Evolutionary conservation across 1,140 invertebrate genomes (phyloP).

Genomic region (Subanguina moxae): DNA sequence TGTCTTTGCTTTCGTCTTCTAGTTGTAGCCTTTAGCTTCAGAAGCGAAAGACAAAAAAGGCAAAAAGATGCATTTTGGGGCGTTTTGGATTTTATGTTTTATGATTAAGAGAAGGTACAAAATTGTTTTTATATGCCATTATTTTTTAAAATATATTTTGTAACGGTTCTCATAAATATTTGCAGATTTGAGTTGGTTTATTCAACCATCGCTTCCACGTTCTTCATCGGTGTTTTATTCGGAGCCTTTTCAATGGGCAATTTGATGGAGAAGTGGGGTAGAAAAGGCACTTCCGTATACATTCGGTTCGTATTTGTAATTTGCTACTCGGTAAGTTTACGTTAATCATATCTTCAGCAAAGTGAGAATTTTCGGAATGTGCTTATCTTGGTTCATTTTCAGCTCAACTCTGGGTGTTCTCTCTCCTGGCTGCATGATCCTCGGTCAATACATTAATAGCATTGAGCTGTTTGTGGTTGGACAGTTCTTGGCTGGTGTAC

Average conservation of each 20-base stretch:
- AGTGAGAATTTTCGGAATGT: no score
- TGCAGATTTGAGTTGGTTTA: conserved; percentile 48
- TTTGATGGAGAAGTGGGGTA: conserved; percentile 41
- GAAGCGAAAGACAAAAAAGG: no score
- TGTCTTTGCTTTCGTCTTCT: no score
- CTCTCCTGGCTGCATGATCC: conserved; percentile 31
- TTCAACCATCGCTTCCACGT: conserved; percentile 32
- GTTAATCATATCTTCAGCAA: neutral
- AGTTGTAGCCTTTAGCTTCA: no score
- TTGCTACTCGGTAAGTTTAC: neutral
- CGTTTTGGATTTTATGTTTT: no score
- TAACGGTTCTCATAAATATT: neutral
- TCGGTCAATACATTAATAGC: conserved; percentile 22
- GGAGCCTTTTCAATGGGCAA: conserved; percentile 41
- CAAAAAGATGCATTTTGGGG: no score
- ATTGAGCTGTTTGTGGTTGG: conserved; percentile 47
- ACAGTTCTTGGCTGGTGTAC: conserved; percentile 43
- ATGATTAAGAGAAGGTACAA: no score
- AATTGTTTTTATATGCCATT: no score
- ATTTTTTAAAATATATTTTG: no score
- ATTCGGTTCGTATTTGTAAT: conserved; percentile 27
- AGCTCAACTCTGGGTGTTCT: conserved; percentile 38
- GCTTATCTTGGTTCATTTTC: neutral
- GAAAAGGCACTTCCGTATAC: conserved; percentile 42
- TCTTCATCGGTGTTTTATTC: conserved; percentile 42